Base-by-base conservation (phyloP, 2,797 vertebrate genomes). In the Acanthurus tractus region DNA sequence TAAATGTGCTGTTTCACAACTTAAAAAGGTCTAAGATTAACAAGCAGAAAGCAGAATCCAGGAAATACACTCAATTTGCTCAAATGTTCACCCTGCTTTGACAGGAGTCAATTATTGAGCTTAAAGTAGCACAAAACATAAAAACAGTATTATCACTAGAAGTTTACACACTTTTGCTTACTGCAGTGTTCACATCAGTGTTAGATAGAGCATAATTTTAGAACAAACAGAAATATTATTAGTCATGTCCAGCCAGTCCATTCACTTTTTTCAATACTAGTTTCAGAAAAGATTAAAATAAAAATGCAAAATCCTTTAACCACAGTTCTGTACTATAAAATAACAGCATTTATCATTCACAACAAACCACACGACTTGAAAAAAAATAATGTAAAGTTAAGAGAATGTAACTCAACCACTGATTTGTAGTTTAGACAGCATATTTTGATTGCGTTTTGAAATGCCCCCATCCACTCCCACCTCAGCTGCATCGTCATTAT, bases 391-490 rank as follows among this genome's bases (percentile, higher is more conserved):
- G 34, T 52, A 56, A 67, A 57, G 71, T 77, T 15, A 64, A 74
- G 61, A 87, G 75, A 82, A 91, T 84, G 80, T 90, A 86, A 88
- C 72, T 83, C 73, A 79, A 74, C 82, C 77, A 75, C 79, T 80
- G 78, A 83, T 81, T 82, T 79, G 2, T 81, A 83, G 83, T 79
- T 81, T 86, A 70, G 72, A 78, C 61, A 84, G 71, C 63, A 72
- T 86, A 53, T 29, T 89, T 87, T 84, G 77, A 84, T 77, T 85
- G 83, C 73, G 65, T 90, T 88, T 87, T 84, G 74, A 81, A 88
- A 89, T 85, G 81, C 76, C 84, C 86, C 88, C 79, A 79, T 83
- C 61, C 81, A 84, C 63, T 53, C 77, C 75, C 67, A 70, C 80
- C 84, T 87, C 82, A 76, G 54, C 79, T 49, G 70, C 56, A 55